Percentiles rank a stretch among this genome's conserved stretches.
Evolutionary conservation across 2,113 vertebrate species (phyloP).

Genomic region (Empidonax traillii): DNA sequence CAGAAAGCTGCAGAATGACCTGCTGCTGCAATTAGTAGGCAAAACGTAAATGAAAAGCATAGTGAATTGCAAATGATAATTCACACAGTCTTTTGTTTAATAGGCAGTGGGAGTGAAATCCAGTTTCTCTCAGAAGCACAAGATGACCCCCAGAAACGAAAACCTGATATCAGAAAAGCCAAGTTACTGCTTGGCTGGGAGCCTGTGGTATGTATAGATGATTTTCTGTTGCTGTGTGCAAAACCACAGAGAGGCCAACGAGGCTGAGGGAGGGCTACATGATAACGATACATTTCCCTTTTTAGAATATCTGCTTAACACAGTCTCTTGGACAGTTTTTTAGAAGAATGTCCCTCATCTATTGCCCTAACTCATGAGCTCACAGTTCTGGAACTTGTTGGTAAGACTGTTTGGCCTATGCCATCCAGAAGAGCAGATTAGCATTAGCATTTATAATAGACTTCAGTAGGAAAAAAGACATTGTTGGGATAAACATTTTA

Average conservation of each 20-base stretch:
- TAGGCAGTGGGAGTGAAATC: slow-evolving; percentile 92
- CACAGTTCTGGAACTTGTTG: not conserved
- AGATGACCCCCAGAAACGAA: slow-evolving; percentile 95
- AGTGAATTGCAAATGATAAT: not conserved
- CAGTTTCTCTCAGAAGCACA: slow-evolving; percentile 97
- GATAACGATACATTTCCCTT: not conserved
- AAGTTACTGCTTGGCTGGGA: slow-evolving; percentile 95
- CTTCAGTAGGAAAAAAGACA: not conserved
- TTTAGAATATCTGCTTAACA: not conserved
- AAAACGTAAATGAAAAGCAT: not conserved
- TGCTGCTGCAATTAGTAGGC: not conserved
- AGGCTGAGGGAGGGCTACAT: not conserved
- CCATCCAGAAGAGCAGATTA: not conserved
- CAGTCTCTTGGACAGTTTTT: not conserved
- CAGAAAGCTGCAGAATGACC: not conserved
- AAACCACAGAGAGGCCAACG: not conserved
- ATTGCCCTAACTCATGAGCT: not conserved
- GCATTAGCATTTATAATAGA: not conserved
- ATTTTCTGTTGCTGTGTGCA: not conserved
- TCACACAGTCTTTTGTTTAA: not conserved
- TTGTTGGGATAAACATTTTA: not conserved
- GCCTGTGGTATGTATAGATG: slow-evolving; percentile 86
- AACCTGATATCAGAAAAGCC: slow-evolving; percentile 95
- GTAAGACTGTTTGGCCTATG: not conserved
- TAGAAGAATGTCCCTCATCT: no score